These are phyloP conservation scores for Urocolius indicus DNA, from an alignment of 2,113 vertebrate genomes.

Conservation along the genomic window DNA sequence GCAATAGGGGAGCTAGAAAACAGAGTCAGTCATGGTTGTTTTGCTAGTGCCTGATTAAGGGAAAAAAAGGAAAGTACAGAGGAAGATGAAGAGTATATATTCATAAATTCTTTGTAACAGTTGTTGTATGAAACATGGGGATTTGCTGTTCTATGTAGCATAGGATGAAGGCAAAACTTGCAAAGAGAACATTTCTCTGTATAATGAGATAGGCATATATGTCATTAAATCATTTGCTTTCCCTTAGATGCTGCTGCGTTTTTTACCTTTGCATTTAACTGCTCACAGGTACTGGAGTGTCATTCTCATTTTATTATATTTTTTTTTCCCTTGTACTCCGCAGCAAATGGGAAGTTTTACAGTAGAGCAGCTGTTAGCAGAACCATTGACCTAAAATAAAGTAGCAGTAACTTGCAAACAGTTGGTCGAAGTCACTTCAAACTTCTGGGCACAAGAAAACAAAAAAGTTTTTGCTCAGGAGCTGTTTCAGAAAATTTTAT, in stretches of 20 bases:
- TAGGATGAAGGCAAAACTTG: conserved; percentile 6
- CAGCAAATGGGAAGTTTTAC: background rate
- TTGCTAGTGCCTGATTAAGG: conserved; percentile 8
- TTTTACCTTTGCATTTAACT: conserved; percentile 7
- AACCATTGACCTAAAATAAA: background rate
- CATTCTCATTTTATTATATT: background rate
- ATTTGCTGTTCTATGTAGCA: background rate
- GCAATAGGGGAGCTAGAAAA: conserved; percentile 29
- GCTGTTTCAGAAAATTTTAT: background rate
- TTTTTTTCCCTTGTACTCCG: background rate
- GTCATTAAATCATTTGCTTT: conserved; percentile 21
- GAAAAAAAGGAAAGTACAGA: background rate
- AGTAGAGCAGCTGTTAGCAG: background rate
- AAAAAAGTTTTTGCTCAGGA: background rate
- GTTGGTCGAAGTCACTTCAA: background rate
- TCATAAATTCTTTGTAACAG: conserved; percentile 13
- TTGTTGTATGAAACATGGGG: background rate
- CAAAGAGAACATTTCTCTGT: background rate
- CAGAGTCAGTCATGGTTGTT: conserved; percentile 24
- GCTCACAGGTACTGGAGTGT: background rate
- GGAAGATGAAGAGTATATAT: background rate
- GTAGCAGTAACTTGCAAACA: background rate
- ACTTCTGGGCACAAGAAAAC: background rate
- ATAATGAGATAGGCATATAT: conserved; percentile 56
- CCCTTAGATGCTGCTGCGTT: conserved; percentile 20